A percentile compares a stretch with the other conserved stretches of the same genome.
Evolutionary conservation across 53 echinoderm and acorn worm genomes (phyloP).

Genomic region (Astropecten irregularis): DNA sequence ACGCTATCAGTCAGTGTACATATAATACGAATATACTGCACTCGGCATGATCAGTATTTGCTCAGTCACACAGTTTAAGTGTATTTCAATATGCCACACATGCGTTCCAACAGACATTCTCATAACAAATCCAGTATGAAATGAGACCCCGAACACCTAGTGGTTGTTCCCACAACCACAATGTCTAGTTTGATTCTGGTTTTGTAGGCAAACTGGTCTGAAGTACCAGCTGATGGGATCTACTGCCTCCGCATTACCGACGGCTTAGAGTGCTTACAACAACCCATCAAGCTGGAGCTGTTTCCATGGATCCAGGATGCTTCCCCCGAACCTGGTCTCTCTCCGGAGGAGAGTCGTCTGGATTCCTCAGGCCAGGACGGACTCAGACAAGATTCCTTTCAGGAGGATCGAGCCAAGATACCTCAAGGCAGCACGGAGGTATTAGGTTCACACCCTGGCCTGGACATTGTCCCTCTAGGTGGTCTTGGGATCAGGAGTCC

Average conservation of each 20-base stretch:
- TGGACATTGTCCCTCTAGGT: not conserved
- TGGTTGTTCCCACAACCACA: too few relatives aligned
- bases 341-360: not conserved
- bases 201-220: conserved; percentile 60
- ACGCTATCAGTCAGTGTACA: too few relatives aligned
- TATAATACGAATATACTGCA: too few relatives aligned
- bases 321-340: too few relatives aligned
- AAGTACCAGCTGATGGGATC: conserved; percentile 86
- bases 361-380: not conserved
- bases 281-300: conserved; percentile 20
- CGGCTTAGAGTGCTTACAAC: not conserved
- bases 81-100: too few relatives aligned
- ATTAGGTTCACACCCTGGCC: not conserved
- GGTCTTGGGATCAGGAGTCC: conserved; percentile 36
- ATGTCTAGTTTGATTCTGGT: too few relatives aligned
- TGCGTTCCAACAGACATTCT: not conserved
- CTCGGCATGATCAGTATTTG: too few relatives aligned
- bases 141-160: too few relatives aligned
- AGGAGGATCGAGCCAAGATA: not conserved
- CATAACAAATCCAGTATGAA: too few relatives aligned
- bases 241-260: conserved; percentile 53
- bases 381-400: not conserved
- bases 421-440: not conserved
- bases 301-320: conserved; percentile 79
- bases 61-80: too few relatives aligned